These are phyloP conservation scores for Bathynomus jamesi DNA, from an alignment of 1,140 invertebrate genomes.

Conservation along the genomic window DNA sequence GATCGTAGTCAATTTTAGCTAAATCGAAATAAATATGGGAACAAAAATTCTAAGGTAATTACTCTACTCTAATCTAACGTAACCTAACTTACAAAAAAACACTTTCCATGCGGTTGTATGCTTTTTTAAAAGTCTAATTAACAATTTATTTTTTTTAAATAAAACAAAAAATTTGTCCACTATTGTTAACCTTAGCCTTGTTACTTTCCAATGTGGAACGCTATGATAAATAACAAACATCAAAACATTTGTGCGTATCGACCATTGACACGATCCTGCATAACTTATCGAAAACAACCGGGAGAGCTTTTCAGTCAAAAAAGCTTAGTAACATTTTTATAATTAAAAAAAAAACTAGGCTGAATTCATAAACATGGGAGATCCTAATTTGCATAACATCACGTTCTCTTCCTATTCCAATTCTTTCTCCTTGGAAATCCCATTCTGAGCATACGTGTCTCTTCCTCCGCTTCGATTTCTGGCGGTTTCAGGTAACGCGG, in stretches of 20 bases:
- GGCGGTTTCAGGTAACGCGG: conserved; percentile 6
- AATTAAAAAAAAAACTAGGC: neutral
- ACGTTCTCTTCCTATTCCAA: conserved; percentile 20
- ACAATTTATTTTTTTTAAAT: too few species aligned
- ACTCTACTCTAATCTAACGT: too few species aligned
- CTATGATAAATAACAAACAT: neutral
- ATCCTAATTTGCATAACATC: conserved; percentile 3
- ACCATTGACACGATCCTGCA: neutral
- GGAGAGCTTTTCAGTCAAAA: neutral
- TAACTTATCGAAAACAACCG: neutral
- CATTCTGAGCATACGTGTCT: conserved; percentile 12
- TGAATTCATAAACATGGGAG: neutral
- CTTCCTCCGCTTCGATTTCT: conserved; percentile 8
- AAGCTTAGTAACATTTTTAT: neutral
- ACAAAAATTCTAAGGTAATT: too few species aligned
- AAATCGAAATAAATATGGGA: too few species aligned
- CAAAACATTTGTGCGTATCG: neutral
- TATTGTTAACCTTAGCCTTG: too few species aligned
- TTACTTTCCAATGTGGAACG: too few species aligned
- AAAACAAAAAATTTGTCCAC: too few species aligned
- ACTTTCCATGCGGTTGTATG: too few species aligned
- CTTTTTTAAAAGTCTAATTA: too few species aligned
- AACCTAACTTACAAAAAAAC: too few species aligned
- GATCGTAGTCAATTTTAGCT: too few species aligned
- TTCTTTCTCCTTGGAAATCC: conserved; percentile 7